A percentile compares a stretch with the other conserved stretches of the same genome.
Evolutionary conservation across 2,888 invertebrate species (phyloP).

Genomic region (Omphaloscelis lunosa): DNA sequence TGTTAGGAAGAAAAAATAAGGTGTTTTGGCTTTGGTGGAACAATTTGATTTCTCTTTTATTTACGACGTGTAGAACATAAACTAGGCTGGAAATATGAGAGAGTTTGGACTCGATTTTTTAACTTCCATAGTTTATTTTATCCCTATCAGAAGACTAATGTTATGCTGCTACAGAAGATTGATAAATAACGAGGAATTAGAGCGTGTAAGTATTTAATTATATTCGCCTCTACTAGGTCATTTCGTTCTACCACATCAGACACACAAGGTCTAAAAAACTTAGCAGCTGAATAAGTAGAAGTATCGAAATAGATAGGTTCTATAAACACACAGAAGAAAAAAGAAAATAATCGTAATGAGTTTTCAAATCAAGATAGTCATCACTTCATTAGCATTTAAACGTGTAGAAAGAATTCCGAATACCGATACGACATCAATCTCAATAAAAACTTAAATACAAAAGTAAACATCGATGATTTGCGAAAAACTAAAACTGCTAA

Average conservation of each 20-base stretch:
- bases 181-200: not conserved
- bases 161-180: not conserved
- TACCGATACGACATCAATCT: conserved; percentile 5
- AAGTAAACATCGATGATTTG: conserved; percentile 7
- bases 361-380: not conserved
- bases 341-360: not conserved
- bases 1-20: not conserved
- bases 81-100: not conserved
- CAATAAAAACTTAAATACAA: conserved; percentile 28
- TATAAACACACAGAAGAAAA: not conserved
- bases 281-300: not conserved
- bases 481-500: conserved; percentile 18
- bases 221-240: not conserved
- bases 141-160: not conserved
- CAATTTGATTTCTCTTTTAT: not conserved
- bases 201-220: not conserved
- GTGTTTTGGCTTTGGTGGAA: not conserved
- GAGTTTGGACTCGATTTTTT: not conserved
- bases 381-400: not conserved
- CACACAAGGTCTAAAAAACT: not conserved
- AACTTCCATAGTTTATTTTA: not conserved
- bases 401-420: conserved; percentile 1
- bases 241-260: not conserved
- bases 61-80: not conserved
- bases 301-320: not conserved